phyloP scores from a whole-genome alignment of 2,888 invertebrate genomes.

The Ornithoptera alexandrae region DNA sequence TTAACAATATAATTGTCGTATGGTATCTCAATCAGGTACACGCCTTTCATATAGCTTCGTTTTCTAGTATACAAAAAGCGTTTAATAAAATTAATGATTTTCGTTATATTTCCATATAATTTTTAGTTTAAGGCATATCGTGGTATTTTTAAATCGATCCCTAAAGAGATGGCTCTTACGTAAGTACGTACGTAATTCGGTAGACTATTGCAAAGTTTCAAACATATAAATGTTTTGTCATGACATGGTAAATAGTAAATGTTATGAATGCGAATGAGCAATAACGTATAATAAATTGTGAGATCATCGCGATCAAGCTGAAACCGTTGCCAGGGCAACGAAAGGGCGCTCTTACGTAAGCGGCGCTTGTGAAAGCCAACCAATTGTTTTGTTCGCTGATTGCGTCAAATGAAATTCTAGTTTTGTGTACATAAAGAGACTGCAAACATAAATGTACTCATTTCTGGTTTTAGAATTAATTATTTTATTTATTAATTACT shows the following conservation, averaged over 20 bases:
- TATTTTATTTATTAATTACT: not conserved
- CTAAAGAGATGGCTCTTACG: no score
- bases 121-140: no score
- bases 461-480: not conserved
- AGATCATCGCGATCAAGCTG: slow-evolving; percentile 41
- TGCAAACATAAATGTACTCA: not conserved
- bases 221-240: not conserved
- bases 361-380: not conserved
- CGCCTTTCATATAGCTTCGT: no score
- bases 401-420: not conserved
- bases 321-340: not conserved
- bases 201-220: no score
- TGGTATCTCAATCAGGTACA: no score
- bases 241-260: not conserved
- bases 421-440: not conserved
- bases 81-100: no score
- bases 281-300: slow-evolving; percentile 38
- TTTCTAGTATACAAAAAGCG: no score
- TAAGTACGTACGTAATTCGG: no score
- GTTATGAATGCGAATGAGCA: slow-evolving; percentile 29
- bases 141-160: no score
- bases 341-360: slow-evolving; percentile 17
- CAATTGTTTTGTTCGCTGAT: slow-evolving; percentile 14
- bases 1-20: no score
- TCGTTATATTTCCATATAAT: no score